Base-by-base conservation (phyloP, 2,888 invertebrate species). In the Gortyna flavago region DNA sequence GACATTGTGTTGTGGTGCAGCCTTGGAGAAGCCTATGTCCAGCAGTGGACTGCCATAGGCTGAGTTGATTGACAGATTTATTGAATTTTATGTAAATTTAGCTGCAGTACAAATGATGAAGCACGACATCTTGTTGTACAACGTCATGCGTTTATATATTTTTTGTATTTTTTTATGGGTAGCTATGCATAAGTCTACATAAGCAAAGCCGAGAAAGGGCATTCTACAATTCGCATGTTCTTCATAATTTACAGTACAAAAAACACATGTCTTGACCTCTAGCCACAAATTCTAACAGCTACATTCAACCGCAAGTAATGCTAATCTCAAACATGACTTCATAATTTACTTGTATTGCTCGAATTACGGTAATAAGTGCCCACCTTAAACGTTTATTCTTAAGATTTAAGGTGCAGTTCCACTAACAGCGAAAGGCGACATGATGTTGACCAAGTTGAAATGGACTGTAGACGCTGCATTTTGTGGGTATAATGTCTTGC, bases 311-410 rank as follows among this genome's bases (percentile, higher is more conserved):
- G 25, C 44, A 72, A 66, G 65, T 73, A 66, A 80, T 65, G 35
- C 72, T 80, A 72, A 71, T 81, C 67, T 71, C 6, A 38, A 71
- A 57, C 29, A 35, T 51, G 35, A 38, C n/a, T 71, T 72, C 44
- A 78, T 72, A 72, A 82, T 76, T 82, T 76, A 82, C 54, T 72
- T 72, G 29, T 83, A 66, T 29, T 51, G 65, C 57, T 66, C 29
- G 21, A 70, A 54, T 35, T 80, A 62, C 51, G 44, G 44, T 74
- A 74, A 74, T 81, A 74, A 74, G 59, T 44, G 29, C 16, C 35
- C 25, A 54, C 64, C 62, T 72, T 38, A 48, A 54, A 48, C 16
- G 54, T 73, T 62, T 80, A 73, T 80, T 80, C 51, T 72, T 72
- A 44, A 35, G 25, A 80, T 80, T 44, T 64, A 62, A 32, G 72